Base-by-base conservation (phyloP, 2,888 invertebrate genomes). In the Apodemia hepburni region DNA sequence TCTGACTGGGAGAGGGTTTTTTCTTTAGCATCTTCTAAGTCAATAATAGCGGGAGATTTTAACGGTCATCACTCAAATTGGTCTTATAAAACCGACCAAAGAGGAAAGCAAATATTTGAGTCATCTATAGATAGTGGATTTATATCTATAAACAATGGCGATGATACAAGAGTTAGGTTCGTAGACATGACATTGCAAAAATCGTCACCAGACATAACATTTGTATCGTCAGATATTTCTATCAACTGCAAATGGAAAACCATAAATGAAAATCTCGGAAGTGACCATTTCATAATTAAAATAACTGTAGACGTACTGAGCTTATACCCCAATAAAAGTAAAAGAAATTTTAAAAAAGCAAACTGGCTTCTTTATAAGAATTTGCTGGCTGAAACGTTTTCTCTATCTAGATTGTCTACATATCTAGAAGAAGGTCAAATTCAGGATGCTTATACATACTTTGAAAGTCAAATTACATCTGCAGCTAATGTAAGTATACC, bases 211-310 rank as follows among this genome's bases (percentile, higher is more conserved):
- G 68, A 66, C 33, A 42, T 69, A n/a, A 59, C 65, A 0, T 64
- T 69, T 15, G 60, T 61, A 11, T 60, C 69, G 3, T 17, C 64
- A 12, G 67, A 69, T 58, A 65, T 65, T 27, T 59, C 66, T 4
- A 51, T 62, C 9, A 17, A 65, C 5, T 64, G 67, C 59, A 54
- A 49, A 11, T 69, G 66, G 68, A 35, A 29, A n/a, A 38, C 59
- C 3, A 18, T 35, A 17, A 66, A 69, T 42, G 67, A 68, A 58
- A 61, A 54, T 58, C 49, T 69, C 18, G 63, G 63, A 18, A 65
- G 66, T 61, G 64, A 64, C 15, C 64, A 64, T 47, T 45, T 64
- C 18, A n/a, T 64, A 22, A 63, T 65, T 27, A 61, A 63, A 42
- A 18, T 60, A 29, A 18, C 17, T 2, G 22, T 58, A 38, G 17